phyloP scores from a whole-genome alignment of 30 jellyfish, hydroid and myxozoan genomes.

The Aurelia coerulea region DNA sequence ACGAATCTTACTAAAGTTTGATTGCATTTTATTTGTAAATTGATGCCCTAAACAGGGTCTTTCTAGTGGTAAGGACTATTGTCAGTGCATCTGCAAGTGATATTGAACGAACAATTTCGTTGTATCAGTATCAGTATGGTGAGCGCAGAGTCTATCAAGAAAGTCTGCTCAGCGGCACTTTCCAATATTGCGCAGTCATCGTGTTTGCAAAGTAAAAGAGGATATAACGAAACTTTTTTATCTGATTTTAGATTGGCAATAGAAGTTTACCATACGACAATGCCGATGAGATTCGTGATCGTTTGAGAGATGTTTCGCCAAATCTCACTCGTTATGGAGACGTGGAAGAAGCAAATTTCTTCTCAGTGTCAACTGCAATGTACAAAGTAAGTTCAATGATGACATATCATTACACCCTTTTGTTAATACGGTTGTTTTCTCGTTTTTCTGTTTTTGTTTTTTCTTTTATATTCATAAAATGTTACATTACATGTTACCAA shows the following conservation, averaged over 20 bases:
- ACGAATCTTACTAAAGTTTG: no score
- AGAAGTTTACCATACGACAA: slow-evolving; percentile 84
- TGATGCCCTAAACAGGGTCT: no score
- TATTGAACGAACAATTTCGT: no score
- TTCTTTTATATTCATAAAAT: background rate
- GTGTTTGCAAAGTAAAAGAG: background rate
- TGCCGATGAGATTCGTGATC: slow-evolving; percentile 80
- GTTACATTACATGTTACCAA: no score
- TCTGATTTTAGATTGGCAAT: slow-evolving; percentile 64
- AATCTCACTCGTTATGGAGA: slow-evolving; percentile 94
- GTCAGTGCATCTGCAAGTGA: no score
- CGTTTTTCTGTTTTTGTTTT: background rate
- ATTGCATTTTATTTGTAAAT: no score
- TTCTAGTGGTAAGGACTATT: no score
- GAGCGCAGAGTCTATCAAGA: no score
- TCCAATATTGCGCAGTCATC: background rate
- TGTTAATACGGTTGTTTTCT: background rate
- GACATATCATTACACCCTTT: background rate
- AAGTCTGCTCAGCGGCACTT: no score
- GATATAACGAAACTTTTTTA: background rate
- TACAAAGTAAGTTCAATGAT: slow-evolving; percentile 41
- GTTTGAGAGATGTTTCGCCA: slow-evolving; percentile 91
- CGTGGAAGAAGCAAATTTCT: slow-evolving; percentile 90
- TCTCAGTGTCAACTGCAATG: slow-evolving; percentile 67
- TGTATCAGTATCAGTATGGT: no score